Evolutionary conservation across 64 coral and sea anemone genomes (phyloP).

Genomic region (Montipora sp.): DNA sequence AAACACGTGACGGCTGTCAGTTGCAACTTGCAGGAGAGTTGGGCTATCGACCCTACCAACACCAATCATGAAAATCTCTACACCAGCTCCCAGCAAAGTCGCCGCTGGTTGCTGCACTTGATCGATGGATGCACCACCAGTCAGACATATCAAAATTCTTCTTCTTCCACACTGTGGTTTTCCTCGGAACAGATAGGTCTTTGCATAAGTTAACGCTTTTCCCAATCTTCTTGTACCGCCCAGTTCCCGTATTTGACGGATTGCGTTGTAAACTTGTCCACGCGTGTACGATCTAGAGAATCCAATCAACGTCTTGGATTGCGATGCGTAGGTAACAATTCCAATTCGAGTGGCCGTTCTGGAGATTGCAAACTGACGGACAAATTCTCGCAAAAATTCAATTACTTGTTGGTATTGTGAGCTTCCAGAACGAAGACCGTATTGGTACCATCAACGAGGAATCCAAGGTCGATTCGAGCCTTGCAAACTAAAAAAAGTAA

Average conservation of each 20-base stretch:
- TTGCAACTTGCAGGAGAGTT: slow-evolving; percentile 32
- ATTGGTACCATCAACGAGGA: slow-evolving; percentile 58
- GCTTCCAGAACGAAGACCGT: not conserved
- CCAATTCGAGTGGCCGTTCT: slow-evolving; percentile 34
- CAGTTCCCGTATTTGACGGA: slow-evolving; percentile 18
- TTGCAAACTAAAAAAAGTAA: slow-evolving; percentile 13
- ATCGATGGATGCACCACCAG: slow-evolving; percentile 34
- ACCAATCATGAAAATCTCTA: slow-evolving; percentile 45
- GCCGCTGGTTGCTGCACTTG: slow-evolving; percentile 15
- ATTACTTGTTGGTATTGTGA: slow-evolving; percentile 2
- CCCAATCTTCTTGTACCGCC: slow-evolving; percentile 37
- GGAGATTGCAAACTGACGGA: slow-evolving; percentile 36
- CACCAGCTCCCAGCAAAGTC: slow-evolving; percentile 23
- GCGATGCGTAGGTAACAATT: slow-evolving; percentile 41
- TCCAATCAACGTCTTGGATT: not conserved
- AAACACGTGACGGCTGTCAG: slow-evolving; percentile 38
- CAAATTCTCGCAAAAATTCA: slow-evolving; percentile 25
- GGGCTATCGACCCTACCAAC: not conserved
- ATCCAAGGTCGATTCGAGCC: slow-evolving; percentile 55
- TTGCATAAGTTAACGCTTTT: slow-evolving; percentile 41
- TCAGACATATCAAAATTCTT: slow-evolving; percentile 59
- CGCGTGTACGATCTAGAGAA: not conserved
- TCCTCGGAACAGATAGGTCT: slow-evolving; percentile 52
- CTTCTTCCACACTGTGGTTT: slow-evolving; percentile 60
- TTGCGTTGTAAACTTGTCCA: not conserved